Conservation (phyloP, 2,113 vertebrate genomes). For the Brachyhypopomus occidentalis region DNA sequence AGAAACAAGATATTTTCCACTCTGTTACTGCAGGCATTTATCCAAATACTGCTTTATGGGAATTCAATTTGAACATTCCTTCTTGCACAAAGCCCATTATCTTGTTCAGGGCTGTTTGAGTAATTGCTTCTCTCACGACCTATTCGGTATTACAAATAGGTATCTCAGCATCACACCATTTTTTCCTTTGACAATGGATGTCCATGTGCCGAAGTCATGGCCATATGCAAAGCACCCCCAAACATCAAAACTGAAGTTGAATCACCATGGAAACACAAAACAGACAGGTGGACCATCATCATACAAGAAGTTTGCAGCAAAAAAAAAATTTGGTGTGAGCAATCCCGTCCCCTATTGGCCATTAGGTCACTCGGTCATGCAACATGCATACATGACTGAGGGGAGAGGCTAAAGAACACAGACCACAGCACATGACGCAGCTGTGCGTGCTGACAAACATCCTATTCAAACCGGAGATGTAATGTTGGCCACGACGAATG, state of each 20-base stretch:
- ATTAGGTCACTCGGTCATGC: no score
- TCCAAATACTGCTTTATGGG: constrained; percentile 28
- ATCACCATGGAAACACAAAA: not conserved
- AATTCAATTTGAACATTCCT: constrained; percentile 40
- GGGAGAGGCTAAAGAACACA: no score
- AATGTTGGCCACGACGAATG: no score
- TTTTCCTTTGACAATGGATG: constrained; percentile 22
- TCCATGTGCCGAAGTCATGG: constrained; percentile 23
- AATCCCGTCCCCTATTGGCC: not conserved
- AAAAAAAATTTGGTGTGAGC: constrained; percentile 22
- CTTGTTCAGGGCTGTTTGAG: constrained; percentile 26
- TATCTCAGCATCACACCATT: constrained; percentile 20
- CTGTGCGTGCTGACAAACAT: no score
- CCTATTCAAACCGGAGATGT: no score
- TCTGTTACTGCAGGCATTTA: constrained; percentile 22
- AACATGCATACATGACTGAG: no score
- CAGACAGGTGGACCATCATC: constrained; percentile 8
- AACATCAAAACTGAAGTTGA: not conserved
- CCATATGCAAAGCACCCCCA: not conserved
- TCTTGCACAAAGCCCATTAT: constrained; percentile 30
- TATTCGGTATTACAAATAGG: not conserved
- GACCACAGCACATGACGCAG: no score
- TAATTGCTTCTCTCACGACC: constrained; percentile 20
- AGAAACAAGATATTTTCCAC: constrained; percentile 40
- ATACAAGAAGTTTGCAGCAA: constrained; percentile 14